Evolutionary conservation across 1,140 invertebrate genomes (phyloP).

Genomic region (silkworm (Bombyx mori)): ASM3026992v2 NC_085107.1:7967501-7968000

Average conservation of each 20-base stretch:
- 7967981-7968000: constrained; percentile 91
- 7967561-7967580: constrained; percentile 10
- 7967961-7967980: constrained; percentile 80
- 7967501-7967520: too few relatives aligned
- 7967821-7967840: too few relatives aligned
- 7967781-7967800: constrained; percentile 11
- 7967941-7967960: constrained; percentile 28
- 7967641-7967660: constrained; percentile 36
- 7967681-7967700: constrained; percentile 12
- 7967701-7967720: constrained; percentile 33
- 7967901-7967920: not conserved
- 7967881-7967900: too few relatives aligned
- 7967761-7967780: constrained; percentile 14
- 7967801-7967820: too few relatives aligned
- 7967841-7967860: too few relatives aligned
- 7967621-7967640: constrained; percentile 38
- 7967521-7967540: too few relatives aligned
- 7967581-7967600: constrained; percentile 10
- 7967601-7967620: constrained; percentile 20
- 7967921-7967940: not conserved
- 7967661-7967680: constrained; percentile 38
- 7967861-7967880: too few relatives aligned
- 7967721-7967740: constrained; percentile 28
- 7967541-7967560: constrained; percentile 4
- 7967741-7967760: constrained; percentile 31